Evolutionary conservation across 1,140 invertebrate genomes (phyloP).

Genomic region (Tetramorium alpestre): DNA sequence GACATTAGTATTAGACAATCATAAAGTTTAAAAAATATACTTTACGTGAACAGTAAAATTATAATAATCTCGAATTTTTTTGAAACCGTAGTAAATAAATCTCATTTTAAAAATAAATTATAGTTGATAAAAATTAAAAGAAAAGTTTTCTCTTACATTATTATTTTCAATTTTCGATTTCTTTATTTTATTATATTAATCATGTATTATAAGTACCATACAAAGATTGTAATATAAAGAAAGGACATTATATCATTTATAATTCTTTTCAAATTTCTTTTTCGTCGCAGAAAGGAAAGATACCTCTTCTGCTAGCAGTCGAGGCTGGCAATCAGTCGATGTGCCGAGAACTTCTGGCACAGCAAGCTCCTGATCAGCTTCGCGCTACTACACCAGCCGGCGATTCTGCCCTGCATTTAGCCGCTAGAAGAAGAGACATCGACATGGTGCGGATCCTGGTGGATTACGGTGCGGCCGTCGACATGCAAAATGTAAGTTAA

Average conservation of each 20-base stretch:
- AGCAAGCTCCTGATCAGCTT: conserved; percentile 93
- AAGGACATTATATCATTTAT: not conserved
- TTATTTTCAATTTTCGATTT: not conserved
- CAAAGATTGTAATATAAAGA: not conserved
- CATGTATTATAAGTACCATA: not conserved
- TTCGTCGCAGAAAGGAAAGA: conserved; percentile 92
- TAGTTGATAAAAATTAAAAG: not conserved
- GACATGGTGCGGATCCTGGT: conserved; percentile 96
- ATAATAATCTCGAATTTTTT: not conserved
- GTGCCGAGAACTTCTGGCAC: conserved; percentile 94
- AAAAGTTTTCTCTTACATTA: not conserved
- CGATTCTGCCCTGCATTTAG: conserved; percentile 96
- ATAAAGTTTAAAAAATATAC: not conserved
- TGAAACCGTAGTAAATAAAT: not conserved
- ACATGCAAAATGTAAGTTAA: conserved; percentile 93
- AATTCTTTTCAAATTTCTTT: conserved; percentile 9
- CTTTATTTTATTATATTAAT: not conserved
- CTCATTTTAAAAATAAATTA: not conserved
- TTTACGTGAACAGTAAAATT: not conserved
- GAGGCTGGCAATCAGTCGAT: conserved; percentile 97
- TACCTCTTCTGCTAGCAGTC: conserved; percentile 96
- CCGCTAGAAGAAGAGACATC: conserved; percentile 94
- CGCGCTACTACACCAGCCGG: conserved; percentile 90
- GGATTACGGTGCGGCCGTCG: conserved; percentile 96
- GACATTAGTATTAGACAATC: not conserved